A percentile compares a stretch with the other conserved stretches of the same genome.
Evolutionary conservation across 2,113 vertebrate species (phyloP).

Genomic region (Aegithalos caudatus): DNA sequence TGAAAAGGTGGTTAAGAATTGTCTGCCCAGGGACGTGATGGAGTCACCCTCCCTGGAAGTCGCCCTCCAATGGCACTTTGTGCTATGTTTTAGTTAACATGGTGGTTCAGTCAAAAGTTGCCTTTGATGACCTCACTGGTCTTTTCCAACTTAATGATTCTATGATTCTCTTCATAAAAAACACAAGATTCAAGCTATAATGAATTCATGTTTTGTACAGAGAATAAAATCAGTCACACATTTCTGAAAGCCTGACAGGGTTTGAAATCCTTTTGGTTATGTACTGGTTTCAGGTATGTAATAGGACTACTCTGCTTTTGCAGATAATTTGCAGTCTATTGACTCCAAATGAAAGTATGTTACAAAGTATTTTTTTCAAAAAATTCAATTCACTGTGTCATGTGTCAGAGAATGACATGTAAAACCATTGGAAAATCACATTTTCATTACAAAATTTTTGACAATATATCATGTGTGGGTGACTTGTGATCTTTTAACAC

Average conservation of each 20-base stretch:
- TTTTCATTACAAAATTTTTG: neutral
- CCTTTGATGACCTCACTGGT: neutral
- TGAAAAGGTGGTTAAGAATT: neutral
- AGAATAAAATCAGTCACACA: neutral
- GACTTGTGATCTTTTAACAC: neutral
- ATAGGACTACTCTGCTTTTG: neutral
- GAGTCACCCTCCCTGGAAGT: neutral
- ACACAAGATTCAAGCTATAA: neutral
- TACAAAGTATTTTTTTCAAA: neutral
- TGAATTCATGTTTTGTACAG: neutral
- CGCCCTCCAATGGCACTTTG: neutral
- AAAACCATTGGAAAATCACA: neutral
- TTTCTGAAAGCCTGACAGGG: neutral
- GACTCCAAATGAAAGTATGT: neutral
- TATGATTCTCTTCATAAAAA: neutral
- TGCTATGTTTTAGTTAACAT: neutral
- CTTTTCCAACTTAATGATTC: neutral
- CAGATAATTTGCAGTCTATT: neutral
- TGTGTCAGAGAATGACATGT: neutral
- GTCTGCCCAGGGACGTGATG: neutral
- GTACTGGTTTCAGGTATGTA: neutral
- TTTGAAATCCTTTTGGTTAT: neutral
- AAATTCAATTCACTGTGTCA: neutral
- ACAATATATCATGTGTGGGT: neutral
- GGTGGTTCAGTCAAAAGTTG: neutral